Conservation (phyloP, 1,140 invertebrate species). For the Philopotamus ludificatus region DNA sequence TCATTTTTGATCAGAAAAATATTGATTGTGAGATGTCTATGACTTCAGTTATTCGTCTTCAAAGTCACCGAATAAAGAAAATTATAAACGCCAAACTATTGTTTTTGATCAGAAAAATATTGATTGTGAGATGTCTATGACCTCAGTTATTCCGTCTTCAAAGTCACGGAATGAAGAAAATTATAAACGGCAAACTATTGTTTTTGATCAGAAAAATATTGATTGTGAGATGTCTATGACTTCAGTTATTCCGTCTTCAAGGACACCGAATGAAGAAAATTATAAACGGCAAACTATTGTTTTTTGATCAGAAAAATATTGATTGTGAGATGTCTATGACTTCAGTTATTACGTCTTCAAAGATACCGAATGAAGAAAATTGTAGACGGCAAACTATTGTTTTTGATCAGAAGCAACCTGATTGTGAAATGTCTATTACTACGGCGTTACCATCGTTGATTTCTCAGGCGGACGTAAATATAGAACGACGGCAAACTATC, state of each 20-base stretch:
- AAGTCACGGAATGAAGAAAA: neutral
- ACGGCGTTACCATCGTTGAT: neutral
- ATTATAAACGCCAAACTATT: conserved; percentile 20
- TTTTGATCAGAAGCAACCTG: neutral
- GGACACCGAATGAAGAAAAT: neutral
- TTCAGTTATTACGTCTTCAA: neutral
- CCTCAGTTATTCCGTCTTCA: neutral
- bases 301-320: neutral
- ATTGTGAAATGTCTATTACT: neutral
- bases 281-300: conserved; percentile 13
- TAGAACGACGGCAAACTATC: neutral
- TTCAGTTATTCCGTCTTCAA: neutral
- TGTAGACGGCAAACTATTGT: neutral
- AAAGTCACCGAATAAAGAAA: neutral
- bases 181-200: conserved; percentile 25
- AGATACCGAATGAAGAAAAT: neutral
- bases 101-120: conserved; percentile 13
- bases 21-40: conserved; percentile 22
- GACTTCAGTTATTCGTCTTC: neutral
- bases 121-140: conserved; percentile 20
- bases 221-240: conserved; percentile 30
- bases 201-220: conserved; percentile 4
- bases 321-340: conserved; percentile 27
- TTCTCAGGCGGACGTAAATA: neutral
- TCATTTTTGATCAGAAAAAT: conserved; percentile 15